Evolutionary conservation across 2,113 vertebrate species (phyloP).

Genomic region (Crotalus tigris): DNA sequence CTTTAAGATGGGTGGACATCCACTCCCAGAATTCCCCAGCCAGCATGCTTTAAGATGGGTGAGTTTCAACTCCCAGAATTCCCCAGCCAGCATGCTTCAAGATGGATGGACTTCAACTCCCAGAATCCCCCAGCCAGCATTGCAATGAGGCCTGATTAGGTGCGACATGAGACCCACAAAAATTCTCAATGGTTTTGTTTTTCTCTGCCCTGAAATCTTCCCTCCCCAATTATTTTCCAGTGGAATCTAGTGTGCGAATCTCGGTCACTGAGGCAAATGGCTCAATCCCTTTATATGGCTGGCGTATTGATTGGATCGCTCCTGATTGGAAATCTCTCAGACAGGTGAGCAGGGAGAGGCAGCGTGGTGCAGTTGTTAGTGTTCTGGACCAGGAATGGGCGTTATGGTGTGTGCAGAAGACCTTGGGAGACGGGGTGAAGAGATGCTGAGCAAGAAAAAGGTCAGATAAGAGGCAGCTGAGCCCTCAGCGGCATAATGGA

Average conservation of each 20-base stretch:
- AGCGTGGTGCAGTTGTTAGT: not conserved
- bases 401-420: not conserved
- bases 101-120: not conserved
- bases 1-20: no score
- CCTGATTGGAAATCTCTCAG: not conserved
- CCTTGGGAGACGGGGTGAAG: not conserved
- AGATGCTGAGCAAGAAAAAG: not conserved
- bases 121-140: not conserved
- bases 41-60: not conserved
- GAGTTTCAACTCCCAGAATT: no score
- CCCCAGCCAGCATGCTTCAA: not conserved
- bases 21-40: not conserved
- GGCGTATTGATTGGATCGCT: not conserved
- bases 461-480: not conserved
- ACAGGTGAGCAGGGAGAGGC: not conserved
- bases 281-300: not conserved
- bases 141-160: not conserved
- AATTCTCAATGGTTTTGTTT: not conserved
- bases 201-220: not conserved
- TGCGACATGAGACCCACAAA: not conserved
- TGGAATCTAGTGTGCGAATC: constrained; percentile 1
- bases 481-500: not conserved
- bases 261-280: not conserved
- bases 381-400: not conserved
- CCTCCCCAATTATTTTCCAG: not conserved